Conservation (phyloP, 2,888 invertebrate genomes). For the Eupithecia abbreviata region DNA sequence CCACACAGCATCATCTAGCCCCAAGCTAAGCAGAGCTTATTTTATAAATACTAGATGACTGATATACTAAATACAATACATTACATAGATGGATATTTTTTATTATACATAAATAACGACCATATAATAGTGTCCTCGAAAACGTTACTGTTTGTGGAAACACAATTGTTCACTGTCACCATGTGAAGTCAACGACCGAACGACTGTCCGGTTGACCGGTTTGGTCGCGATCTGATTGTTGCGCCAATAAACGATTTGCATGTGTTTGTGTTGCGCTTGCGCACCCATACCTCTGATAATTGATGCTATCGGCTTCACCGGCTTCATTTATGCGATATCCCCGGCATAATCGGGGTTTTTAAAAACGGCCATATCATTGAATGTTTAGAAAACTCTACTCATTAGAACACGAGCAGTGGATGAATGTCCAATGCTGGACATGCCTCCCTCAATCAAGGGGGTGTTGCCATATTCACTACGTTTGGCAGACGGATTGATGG, state of each 20-base stretch:
- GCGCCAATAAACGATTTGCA: conserved; percentile 79
- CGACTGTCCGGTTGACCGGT: conserved; percentile 73
- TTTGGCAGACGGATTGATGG: neutral
- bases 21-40: too few relatives aligned
- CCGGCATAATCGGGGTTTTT: neutral
- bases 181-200: conserved; percentile 70
- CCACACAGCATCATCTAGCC: too few relatives aligned
- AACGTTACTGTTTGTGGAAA: conserved; percentile 38
- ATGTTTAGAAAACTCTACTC: neutral
- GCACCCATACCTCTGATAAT: conserved; percentile 69
- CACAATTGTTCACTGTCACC: conserved; percentile 56
- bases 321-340: conserved; percentile 15
- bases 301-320: conserved; percentile 61
- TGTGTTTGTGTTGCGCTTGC: conserved; percentile 72
- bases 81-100: too few relatives aligned
- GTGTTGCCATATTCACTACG: neutral
- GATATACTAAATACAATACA: too few relatives aligned
- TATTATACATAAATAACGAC: too few relatives aligned
- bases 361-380: neutral
- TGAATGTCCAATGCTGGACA: neutral
- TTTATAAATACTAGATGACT: too few relatives aligned
- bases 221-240: conserved; percentile 81
- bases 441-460: neutral
- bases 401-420: neutral
- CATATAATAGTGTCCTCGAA: neutral